These are phyloP conservation scores for Micronisus gabar DNA, from an alignment of 2,113 vertebrate species.

Conservation along the genomic window DNA sequence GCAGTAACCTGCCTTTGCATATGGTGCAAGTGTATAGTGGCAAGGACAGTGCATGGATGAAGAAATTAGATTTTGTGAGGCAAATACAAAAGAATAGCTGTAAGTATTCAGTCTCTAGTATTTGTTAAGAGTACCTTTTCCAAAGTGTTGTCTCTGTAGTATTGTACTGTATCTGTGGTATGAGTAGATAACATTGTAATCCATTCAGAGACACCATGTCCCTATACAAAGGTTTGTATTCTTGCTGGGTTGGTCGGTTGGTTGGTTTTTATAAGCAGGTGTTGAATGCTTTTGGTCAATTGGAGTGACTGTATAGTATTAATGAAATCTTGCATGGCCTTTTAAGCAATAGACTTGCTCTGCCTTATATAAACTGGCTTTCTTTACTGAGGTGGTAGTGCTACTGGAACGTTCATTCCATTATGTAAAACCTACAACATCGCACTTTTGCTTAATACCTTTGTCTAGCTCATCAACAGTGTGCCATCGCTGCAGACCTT, in stretches of 20 bases:
- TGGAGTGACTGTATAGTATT: background rate
- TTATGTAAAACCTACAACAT: background rate
- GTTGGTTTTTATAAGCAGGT: background rate
- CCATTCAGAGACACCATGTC: background rate
- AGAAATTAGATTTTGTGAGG: background rate
- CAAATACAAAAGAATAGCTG: background rate
- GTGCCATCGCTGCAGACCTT: background rate
- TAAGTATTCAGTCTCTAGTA: background rate
- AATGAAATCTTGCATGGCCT: background rate
- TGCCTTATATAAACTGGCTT: background rate
- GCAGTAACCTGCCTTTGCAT: background rate
- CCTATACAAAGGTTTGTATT: background rate
- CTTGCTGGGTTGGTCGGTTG: background rate
- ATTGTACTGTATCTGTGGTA: background rate
- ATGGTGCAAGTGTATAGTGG: background rate
- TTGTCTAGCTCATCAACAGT: background rate
- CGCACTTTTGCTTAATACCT: background rate
- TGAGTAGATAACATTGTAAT: background rate
- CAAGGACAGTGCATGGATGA: background rate
- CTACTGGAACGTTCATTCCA: background rate
- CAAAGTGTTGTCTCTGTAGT: background rate
- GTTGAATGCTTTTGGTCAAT: background rate
- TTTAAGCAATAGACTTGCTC: background rate
- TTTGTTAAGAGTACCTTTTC: background rate
- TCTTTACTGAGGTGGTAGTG: background rate